Evolutionary conservation across 2,113 vertebrate genomes (phyloP).

Genomic region (Rhipidura dahli): DNA sequence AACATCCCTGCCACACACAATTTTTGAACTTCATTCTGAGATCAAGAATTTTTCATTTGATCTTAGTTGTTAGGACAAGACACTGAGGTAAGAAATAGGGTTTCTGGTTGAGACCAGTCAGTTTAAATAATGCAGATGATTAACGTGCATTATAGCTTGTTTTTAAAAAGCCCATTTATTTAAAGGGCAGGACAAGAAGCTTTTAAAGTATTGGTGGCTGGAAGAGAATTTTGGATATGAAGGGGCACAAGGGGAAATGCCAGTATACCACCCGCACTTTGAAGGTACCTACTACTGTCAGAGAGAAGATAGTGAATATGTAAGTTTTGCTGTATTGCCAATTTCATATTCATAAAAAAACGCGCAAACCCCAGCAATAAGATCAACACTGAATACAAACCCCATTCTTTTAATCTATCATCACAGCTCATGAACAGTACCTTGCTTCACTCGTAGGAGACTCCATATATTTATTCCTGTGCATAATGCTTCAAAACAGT

Average conservation of each 20-base stretch:
- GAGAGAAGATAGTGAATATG: not conserved
- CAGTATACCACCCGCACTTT: not conserved
- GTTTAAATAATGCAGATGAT: not conserved
- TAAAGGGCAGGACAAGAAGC: not conserved
- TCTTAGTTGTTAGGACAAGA: not conserved
- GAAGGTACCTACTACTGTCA: not conserved
- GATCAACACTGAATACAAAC: not conserved
- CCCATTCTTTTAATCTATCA: not conserved
- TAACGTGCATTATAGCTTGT: not conserved
- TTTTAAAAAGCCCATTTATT: not conserved
- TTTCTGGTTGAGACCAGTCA: not conserved
- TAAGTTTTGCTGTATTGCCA: not conserved
- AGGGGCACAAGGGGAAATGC: not conserved
- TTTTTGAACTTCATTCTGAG: not conserved
- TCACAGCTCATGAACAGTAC: not conserved
- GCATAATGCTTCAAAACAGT: not conserved
- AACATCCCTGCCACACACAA: not conserved
- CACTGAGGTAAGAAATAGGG: not conserved
- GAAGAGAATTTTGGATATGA: not conserved
- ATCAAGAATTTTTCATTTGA: not conserved
- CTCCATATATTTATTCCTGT: not conserved
- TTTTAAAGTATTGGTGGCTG: not conserved
- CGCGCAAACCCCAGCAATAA: not conserved
- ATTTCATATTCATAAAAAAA: not conserved
- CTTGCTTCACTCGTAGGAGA: not conserved